Percentiles rank a stretch among this genome's conserved stretches.
Evolutionary conservation across 2,113 vertebrate species (phyloP).

Genomic region (Pogona vitticeps): DNA sequence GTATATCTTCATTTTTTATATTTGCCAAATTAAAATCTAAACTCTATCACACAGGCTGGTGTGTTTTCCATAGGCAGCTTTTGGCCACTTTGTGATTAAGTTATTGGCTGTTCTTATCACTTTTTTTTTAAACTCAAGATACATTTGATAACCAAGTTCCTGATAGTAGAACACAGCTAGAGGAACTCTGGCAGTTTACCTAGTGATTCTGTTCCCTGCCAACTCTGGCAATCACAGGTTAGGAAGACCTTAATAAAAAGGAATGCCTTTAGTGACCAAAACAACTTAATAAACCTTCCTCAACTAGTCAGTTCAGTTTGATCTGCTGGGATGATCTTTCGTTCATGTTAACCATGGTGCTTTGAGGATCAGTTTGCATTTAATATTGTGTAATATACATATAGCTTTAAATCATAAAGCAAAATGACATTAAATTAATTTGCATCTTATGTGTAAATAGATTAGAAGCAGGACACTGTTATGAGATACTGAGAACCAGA

Average conservation of each 20-base stretch:
- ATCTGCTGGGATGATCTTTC: not conserved
- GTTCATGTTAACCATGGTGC: not conserved
- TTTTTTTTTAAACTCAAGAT: too few relatives aligned
- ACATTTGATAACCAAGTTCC: not conserved
- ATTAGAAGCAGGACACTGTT: not conserved
- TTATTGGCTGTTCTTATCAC: too few relatives aligned
- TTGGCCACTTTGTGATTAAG: too few relatives aligned
- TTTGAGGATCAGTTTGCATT: not conserved
- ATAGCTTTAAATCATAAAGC: not conserved
- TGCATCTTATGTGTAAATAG: not conserved
- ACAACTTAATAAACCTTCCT: not conserved
- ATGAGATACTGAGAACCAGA: not conserved
- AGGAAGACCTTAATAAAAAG: not conserved
- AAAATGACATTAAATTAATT: slow-evolving; percentile 13
- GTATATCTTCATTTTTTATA: too few relatives aligned
- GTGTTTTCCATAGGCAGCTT: too few relatives aligned
- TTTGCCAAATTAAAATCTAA: too few relatives aligned
- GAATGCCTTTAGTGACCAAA: not conserved
- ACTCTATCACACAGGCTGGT: too few relatives aligned
- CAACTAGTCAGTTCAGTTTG: not conserved
- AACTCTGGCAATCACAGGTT: not conserved
- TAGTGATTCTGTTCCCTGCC: not conserved
- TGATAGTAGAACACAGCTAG: not conserved
- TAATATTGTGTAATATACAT: slow-evolving; percentile 3
- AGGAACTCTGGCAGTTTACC: not conserved